Evolutionary conservation across 2,888 invertebrate genomes (phyloP).

Genomic region (Agrotis exclamationis): DNA sequence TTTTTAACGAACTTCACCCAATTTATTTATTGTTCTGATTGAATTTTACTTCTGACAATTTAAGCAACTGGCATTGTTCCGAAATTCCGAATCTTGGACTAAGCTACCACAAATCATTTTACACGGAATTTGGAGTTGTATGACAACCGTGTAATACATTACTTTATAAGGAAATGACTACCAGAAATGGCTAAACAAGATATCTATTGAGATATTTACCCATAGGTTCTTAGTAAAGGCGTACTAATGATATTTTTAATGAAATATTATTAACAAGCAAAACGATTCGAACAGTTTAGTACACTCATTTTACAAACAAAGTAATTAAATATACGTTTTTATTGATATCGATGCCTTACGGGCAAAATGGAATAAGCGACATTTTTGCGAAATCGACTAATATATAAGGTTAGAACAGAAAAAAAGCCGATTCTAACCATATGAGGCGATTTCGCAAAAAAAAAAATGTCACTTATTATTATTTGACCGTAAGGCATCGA

Average conservation of each 20-base stretch:
- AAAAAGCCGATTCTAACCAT: no score
- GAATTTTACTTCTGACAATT: background rate
- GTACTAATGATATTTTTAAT: background rate
- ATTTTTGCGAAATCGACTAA: no score
- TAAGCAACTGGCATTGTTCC: background rate
- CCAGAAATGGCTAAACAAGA: constrained; percentile 1
- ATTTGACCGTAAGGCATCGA: no score
- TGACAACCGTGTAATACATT: background rate
- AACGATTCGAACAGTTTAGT: background rate
- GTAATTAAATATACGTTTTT: background rate
- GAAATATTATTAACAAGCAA: constrained; percentile 1
- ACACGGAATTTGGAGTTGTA: constrained; percentile 2
- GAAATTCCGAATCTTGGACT: background rate
- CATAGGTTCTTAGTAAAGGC: background rate
- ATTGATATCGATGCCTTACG: no score
- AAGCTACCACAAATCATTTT: background rate
- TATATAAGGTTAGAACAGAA: no score
- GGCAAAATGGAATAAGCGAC: no score
- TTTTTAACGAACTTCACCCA: no score
- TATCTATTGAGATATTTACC: background rate
- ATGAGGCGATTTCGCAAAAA: no score
- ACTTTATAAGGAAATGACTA: background rate
- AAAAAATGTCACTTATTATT: no score
- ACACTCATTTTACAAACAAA: background rate
- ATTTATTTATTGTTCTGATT: background rate